Conservation (phyloP, 2,888 invertebrate species). For the Epinotia demarniana region DNA sequence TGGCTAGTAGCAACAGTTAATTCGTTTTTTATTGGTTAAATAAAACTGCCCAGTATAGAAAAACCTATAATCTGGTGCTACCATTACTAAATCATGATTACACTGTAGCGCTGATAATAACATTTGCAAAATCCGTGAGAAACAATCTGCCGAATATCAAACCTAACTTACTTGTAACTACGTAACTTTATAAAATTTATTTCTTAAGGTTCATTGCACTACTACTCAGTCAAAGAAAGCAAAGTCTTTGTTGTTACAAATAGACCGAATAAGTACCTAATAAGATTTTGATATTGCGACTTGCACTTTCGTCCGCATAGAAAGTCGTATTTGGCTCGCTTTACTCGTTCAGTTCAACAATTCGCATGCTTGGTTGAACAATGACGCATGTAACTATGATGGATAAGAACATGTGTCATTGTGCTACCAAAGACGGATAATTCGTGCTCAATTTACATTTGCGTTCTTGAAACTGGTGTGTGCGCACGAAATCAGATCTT, state of each 20-base stretch:
- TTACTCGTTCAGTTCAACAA: constrained; percentile 32
- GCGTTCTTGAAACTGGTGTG: constrained; percentile 19
- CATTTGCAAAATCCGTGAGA: constrained; percentile 28
- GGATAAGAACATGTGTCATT: neutral
- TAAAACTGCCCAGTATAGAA: neutral
- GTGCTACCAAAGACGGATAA: neutral
- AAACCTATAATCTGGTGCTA: neutral
- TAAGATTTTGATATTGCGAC: constrained; percentile 24
- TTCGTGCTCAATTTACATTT: constrained; percentile 30
- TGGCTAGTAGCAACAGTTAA: neutral
- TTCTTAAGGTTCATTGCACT: neutral
- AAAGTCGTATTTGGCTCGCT: constrained; percentile 32
- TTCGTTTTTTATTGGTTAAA: neutral
- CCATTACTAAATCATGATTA: constrained; percentile 25
- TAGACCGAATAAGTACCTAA: constrained; percentile 16
- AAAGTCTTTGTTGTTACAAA: neutral
- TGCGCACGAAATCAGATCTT: constrained; percentile 17
- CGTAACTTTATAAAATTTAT: neutral
- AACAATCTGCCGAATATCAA: constrained; percentile 15
- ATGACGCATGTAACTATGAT: neutral
- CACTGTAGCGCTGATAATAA: constrained; percentile 5
- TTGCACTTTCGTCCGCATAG: constrained; percentile 29
- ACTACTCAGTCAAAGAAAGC: neutral
- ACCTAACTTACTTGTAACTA: neutral
- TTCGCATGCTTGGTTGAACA: constrained; percentile 1